Percentiles rank a stretch among this genome's conserved stretches.
Evolutionary conservation across 2,113 vertebrate genomes (phyloP).

Genomic region (cattle (Bos taurus)): DNA sequence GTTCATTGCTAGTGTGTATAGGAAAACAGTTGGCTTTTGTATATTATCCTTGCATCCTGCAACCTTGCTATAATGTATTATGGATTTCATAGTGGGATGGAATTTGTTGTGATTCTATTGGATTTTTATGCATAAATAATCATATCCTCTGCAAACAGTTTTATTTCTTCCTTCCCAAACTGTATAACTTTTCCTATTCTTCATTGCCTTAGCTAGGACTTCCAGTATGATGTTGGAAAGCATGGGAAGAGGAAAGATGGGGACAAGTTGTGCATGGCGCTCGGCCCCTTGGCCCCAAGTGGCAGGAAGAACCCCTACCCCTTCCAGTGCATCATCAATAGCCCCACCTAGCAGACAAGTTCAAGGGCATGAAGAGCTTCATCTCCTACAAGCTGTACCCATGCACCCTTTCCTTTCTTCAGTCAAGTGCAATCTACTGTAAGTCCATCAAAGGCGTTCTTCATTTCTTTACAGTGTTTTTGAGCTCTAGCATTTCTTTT

Average conservation of each 20-base stretch:
- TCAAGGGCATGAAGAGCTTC: constrained; percentile 99
- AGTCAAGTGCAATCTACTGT: background rate
- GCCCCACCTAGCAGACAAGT: constrained; percentile 99
- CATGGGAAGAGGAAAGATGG: constrained; percentile 83
- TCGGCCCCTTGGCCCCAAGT: constrained; percentile 91
- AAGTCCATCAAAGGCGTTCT: background rate
- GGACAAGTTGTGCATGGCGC: constrained; percentile 94
- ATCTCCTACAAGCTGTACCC: constrained; percentile 95
- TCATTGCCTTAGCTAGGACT: background rate
- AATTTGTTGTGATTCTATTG: background rate
- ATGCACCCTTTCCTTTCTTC: constrained; percentile 78
- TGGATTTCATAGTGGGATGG: background rate
- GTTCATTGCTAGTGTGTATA: background rate
- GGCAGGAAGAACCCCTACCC: constrained; percentile 97
- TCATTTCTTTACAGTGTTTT: background rate
- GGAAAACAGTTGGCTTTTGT: background rate
- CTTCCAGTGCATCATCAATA: constrained; percentile 92
- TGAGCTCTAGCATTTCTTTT: background rate
- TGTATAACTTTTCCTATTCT: background rate
- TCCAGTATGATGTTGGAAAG: background rate
- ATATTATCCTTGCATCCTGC: background rate
- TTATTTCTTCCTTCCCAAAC: background rate
- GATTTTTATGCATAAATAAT: background rate
- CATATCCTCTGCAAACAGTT: background rate
- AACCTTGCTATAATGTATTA: background rate